phyloP scores from a whole-genome alignment of 2,888 invertebrate species.

The Pachymerium ferrugineum region DNA sequence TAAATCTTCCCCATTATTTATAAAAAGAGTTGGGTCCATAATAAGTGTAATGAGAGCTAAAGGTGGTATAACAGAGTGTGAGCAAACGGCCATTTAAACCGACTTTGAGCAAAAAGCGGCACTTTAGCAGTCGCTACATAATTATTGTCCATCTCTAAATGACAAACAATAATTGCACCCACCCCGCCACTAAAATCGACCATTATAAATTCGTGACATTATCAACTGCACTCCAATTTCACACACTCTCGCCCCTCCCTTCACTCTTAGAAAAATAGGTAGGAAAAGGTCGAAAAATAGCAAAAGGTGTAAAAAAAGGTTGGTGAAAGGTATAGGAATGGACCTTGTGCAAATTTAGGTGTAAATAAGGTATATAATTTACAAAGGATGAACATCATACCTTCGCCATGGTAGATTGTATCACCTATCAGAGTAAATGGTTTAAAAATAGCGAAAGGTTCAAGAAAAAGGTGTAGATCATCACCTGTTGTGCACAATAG shows the following conservation, averaged over 20 bases:
- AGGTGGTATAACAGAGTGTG: neutral
- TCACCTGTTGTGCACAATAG: too few species aligned
- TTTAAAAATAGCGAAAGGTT: too few species aligned
- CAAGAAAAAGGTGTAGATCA: too few species aligned
- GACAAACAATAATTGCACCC: conserved; percentile 31
- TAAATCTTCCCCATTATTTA: neutral
- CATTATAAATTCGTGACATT: conserved; percentile 33
- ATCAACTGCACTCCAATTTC: conserved; percentile 27
- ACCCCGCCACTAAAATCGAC: neutral
- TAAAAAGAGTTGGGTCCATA: neutral
- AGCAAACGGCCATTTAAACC: neutral
- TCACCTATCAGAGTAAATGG: too few species aligned
- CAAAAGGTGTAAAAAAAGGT: too few species aligned
- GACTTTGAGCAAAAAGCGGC: conserved; percentile 20
- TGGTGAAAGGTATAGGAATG: too few species aligned
- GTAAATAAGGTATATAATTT: too few species aligned
- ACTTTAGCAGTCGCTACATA: conserved; percentile 29
- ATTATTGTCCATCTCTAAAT: conserved; percentile 32
- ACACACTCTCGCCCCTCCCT: neutral
- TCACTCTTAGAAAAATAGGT: too few species aligned
- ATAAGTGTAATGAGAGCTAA: neutral
- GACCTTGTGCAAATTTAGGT: too few species aligned
- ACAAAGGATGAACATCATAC: too few species aligned
- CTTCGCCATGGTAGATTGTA: too few species aligned
- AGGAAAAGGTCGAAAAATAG: too few species aligned